Conservation (phyloP, 1,140 invertebrate genomes). For the Melipona quadrifasciata region DNA sequence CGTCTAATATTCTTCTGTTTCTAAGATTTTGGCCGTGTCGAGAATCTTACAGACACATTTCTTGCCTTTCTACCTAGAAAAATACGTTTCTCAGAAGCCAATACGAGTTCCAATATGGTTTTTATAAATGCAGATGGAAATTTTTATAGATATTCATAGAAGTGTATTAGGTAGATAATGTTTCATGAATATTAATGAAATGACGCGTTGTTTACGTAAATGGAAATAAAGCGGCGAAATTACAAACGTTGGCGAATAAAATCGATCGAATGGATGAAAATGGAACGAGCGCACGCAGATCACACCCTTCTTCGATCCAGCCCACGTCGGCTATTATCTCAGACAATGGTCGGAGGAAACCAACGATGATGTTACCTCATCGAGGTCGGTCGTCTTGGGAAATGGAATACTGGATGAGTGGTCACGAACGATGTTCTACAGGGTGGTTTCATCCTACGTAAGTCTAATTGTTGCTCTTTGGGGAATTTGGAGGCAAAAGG, state of each 20-base stretch:
- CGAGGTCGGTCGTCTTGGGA: conserved; percentile 34
- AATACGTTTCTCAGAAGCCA: background rate
- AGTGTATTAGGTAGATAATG: background rate
- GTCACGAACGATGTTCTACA: background rate
- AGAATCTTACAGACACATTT: background rate
- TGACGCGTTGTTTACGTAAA: background rate
- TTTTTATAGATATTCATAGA: background rate
- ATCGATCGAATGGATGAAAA: conserved; percentile 30
- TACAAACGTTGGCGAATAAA: background rate
- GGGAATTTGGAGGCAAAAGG: background rate
- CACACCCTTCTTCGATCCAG: conserved; percentile 28
- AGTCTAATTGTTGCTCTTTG: background rate
- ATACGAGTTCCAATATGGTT: background rate
- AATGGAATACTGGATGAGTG: conserved; percentile 10
- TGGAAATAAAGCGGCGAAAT: background rate
- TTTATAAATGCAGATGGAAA: background rate
- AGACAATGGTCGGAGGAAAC: conserved; percentile 39
- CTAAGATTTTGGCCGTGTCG: background rate
- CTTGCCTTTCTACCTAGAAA: background rate
- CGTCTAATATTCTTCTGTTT: background rate
- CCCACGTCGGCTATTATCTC: conserved; percentile 32
- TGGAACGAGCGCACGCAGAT: conserved; percentile 26
- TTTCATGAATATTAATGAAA: background rate
- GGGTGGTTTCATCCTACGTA: background rate
- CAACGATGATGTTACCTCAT: conserved; percentile 34